Base-by-base conservation (phyloP, 2,888 invertebrate species). In the Aphrophora alni region DNA sequence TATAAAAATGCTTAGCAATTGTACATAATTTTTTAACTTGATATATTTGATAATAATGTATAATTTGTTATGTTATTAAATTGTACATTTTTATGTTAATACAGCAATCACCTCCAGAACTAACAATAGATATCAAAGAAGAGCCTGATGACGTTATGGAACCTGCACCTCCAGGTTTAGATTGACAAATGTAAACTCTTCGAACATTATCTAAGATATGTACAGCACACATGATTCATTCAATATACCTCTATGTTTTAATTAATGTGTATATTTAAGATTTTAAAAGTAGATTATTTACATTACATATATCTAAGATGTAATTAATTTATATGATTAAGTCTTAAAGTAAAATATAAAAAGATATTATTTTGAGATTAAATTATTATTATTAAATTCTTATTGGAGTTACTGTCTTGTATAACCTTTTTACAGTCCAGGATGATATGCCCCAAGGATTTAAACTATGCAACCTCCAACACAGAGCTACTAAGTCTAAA, bases 141-240 rank as follows among this genome's bases (percentile, higher is more conserved):
- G 88, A 87, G 27, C 87, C 87, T 69, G 87, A 87, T 72, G 88
- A 87, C 84, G 83, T 85, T 82, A 85, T 87, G 17, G 89, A 89
- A 84, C 89, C 89, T 73, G 88, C 89, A 0, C 89, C 89, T 7
- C 89, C 89, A 78, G 89, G 89, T 75, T 86, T 89, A 85, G 89
- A 89, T 84, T 89, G 21, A 27, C 21, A 27, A 17, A 7, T 21
- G 24, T 69, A 69, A 26, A 14, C 14, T 21, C n/a, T 2, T 21
- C 12, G 24, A 1, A 7, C 17, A 14, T 27, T 27, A n/a, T 28
- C 17, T 17, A 2, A 33, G 5, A 33, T 33, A 7, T 10, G 10
- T 4, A 33, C 44, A 14, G 1, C 44, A 44, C 44, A 4, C 10
- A 44, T 5, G 33, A 33, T 33, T 33, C n/a, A n/a, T n/a, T 33